Evolutionary conservation across 2,888 invertebrate species (phyloP).

Genomic region (Zygogramma bicolorata): DNA sequence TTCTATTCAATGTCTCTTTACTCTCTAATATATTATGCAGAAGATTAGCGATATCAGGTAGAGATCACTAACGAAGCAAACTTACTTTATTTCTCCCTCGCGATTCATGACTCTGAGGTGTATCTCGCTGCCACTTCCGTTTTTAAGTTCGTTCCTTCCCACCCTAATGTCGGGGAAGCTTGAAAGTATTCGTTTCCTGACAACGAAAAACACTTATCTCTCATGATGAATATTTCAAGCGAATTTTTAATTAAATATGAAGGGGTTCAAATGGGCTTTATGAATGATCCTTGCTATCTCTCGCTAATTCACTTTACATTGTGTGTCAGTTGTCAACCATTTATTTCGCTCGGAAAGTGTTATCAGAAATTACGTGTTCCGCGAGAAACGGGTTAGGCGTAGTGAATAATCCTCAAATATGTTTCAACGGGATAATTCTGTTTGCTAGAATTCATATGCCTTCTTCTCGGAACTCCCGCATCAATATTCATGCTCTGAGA

Average conservation of each 20-base stretch:
- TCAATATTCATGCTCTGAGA: too few relatives aligned
- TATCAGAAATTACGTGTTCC: neutral
- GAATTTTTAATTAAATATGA: neutral
- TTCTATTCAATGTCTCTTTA: too few relatives aligned
- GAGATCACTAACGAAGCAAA: too few relatives aligned
- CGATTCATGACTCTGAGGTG: neutral
- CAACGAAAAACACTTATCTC: slow-evolving; percentile 2
- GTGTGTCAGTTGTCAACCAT: slow-evolving; percentile 5
- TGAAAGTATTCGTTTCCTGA: neutral
- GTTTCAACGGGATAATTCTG: neutral
- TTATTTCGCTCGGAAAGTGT: neutral
- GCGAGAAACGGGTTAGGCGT: neutral
- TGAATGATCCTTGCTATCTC: neutral
- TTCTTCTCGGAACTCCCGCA: too few relatives aligned
- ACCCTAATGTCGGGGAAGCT: neutral
- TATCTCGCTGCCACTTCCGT: neutral
- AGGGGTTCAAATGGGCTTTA: neutral
- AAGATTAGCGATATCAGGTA: too few relatives aligned
- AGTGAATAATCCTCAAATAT: neutral
- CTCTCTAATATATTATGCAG: too few relatives aligned
- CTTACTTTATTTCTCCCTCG: neutral
- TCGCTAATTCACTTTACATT: slow-evolving; percentile 1
- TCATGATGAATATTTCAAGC: neutral
- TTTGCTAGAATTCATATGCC: neutral
- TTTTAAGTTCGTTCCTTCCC: neutral